Evolutionary conservation across 2,113 vertebrate genomes (phyloP).

Genomic region (Paradoxurus hermaphroditus): DNA sequence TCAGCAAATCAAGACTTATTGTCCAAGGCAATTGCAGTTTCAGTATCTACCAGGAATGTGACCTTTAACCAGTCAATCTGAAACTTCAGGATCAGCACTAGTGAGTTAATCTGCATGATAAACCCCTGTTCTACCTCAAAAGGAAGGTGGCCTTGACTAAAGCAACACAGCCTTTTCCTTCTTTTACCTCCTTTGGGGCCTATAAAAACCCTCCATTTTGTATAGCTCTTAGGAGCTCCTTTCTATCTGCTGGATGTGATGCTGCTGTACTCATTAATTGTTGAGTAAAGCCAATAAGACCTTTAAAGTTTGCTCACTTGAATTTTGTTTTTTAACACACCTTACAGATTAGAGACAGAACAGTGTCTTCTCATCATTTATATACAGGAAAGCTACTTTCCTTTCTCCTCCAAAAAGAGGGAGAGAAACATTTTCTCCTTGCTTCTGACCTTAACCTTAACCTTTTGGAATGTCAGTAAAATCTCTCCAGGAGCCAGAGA

Average conservation of each 20-base stretch:
- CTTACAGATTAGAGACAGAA: background rate
- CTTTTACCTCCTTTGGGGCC: background rate
- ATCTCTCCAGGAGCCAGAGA: background rate
- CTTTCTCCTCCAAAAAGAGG: background rate
- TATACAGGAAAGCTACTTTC: background rate
- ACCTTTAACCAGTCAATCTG: background rate
- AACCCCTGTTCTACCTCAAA: background rate
- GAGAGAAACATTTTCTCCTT: background rate
- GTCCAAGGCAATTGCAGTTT: background rate
- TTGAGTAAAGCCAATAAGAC: background rate
- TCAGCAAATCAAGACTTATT: background rate
- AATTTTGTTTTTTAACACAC: background rate
- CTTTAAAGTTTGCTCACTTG: background rate
- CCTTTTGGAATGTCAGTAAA: background rate
- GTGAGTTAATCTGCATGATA: background rate
- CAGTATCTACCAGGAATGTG: background rate
- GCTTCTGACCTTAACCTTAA: background rate
- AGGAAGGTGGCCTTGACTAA: background rate
- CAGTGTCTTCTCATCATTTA: background rate
- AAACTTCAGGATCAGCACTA: background rate
- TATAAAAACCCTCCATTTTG: background rate
- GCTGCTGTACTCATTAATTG: background rate
- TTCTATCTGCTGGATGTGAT: background rate
- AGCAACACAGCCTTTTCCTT: background rate
- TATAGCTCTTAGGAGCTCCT: background rate